Evolutionary conservation across 2,888 invertebrate genomes (phyloP), one percentile per base, ranked within the genome.

Genomic region (Cyaniris semiargus): DNA sequence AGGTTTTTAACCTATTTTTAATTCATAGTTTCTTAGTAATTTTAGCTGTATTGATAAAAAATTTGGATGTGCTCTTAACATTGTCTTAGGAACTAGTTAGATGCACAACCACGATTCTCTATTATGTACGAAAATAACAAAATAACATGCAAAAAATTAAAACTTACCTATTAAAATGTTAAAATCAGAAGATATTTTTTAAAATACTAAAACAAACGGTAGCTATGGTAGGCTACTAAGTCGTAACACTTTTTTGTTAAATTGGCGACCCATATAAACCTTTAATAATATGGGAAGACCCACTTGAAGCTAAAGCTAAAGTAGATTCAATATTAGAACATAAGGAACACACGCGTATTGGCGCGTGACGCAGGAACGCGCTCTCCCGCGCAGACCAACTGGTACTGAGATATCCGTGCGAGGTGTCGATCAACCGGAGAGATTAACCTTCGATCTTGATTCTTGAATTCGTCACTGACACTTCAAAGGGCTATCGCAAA

Each of bases 381-480:
- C 23, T 13, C 60, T 60, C 23, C 23, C 23, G 60, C 60, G 60
- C 60, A 23, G 60, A 60, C 23, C 60, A 4, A 23, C 3, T 13
- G 23, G 1, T 23, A 60, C 60, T 60, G 23, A 60, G 23, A 21
- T 60, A 8, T 60, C 23, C 0, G 60, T 23, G 21, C 21, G 60
- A 21, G 10, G 60, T 60, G 60, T 23, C 60, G 60, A 23, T 13
- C 60, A 23, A 23, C 23, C 23, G 3, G 10, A 60, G 23, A 60
- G 58, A 58, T 58, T 58, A 58, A 60, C 60, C 23, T 60, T 60
- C 60, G n/a, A 60, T 60, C 23, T 60, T 23, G 23, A 60, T 23
- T 60, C n/a, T n/a, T n/a, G n/a, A n/a, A n/a, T n/a, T n/a, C n/a
- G 60, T 60, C 4, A 60, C 8, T 13, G 21, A 10, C 23, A 13